phyloP scores from a whole-genome alignment of 2,888 invertebrate species.

The Meiosimyza decipiens region DNA sequence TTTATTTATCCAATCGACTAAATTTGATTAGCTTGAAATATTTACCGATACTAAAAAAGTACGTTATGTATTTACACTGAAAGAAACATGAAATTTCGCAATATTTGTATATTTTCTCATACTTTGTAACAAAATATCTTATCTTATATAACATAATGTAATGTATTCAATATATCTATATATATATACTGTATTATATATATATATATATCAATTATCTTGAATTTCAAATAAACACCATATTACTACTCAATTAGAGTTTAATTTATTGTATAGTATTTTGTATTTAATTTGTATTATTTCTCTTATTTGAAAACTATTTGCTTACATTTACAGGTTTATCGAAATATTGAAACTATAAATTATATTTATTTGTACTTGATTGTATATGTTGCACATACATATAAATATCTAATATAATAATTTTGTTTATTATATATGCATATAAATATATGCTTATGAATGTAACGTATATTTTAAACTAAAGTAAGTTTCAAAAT shows the following conservation, averaged over 20 bases:
- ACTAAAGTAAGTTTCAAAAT: constrained; percentile 35
- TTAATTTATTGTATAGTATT: constrained; percentile 37
- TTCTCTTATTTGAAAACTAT: constrained; percentile 35
- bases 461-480: constrained; percentile 37
- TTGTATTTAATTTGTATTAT: constrained; percentile 33
- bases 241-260: constrained; percentile 32
- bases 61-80: not conserved
- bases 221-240: constrained; percentile 33
- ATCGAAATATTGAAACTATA: constrained; percentile 43
- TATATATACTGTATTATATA: not conserved
- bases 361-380: constrained; percentile 28
- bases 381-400: constrained; percentile 13
- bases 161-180: not conserved
- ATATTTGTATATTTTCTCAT: constrained; percentile 30
- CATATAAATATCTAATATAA: constrained; percentile 34
- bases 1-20: too few relatives aligned
- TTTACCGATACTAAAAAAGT: too few relatives aligned
- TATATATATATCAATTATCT: constrained; percentile 11
- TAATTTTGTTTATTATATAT: constrained; percentile 35
- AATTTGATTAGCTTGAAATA: too few relatives aligned
- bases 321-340: constrained; percentile 23
- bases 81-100: constrained; percentile 15
- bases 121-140: constrained; percentile 27
- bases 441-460: constrained; percentile 41
- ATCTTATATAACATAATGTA: constrained; percentile 19